Base-by-base conservation (phyloP, 37 sponge, comb jelly and placozoan genomes). In the Agelas oroides region DNA sequence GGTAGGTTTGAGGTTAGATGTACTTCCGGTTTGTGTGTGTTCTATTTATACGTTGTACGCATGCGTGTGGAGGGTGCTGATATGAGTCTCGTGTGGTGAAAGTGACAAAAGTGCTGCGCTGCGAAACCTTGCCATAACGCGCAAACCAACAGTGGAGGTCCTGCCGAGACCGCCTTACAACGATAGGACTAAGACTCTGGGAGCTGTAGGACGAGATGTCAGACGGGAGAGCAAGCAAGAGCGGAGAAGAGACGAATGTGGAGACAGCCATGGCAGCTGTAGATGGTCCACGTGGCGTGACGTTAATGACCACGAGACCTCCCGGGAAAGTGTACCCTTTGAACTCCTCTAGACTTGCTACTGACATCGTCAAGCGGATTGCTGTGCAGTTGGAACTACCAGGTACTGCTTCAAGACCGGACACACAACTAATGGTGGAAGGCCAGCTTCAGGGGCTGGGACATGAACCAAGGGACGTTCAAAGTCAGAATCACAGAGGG, bases 391-490 rank as follows among this genome's bases (percentile, higher is more conserved):
- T 61, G 62, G 27, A 14, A 25, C 62, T 61, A 61, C 62, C 62
- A 27, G 62, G 62, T 23, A 61, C 12, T 61, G 62, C 62, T 25
- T 61, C 62, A 14, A 61, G 62, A 25, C 2, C 14, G 27, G 62
- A 61, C 62, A 61, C 62, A 23, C 25, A 61, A 23, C 62, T 25
- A 5, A 61, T 61, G 62, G 46, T 46, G 46, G 46, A 46, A 46
- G 46, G 46, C 46, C 46, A 8, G 8, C 6, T 46, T 46, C 46
- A 61, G 25, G 62, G 11, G 62, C 25, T 3, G 62, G 62, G 62
- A 61, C 62, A 61, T 25, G 62, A 61, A 61, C 62, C 62, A 61
- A 61, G 62, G 62, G 11, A 61, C 25, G 5, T 61, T 61, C 62
- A 61, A n/a, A 61, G 62, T 61, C 25, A 61, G 62, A 25, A 46